Base-by-base conservation (phyloP, 2,797 vertebrate species). In the Melanogrammus aeglefinus region DNA sequence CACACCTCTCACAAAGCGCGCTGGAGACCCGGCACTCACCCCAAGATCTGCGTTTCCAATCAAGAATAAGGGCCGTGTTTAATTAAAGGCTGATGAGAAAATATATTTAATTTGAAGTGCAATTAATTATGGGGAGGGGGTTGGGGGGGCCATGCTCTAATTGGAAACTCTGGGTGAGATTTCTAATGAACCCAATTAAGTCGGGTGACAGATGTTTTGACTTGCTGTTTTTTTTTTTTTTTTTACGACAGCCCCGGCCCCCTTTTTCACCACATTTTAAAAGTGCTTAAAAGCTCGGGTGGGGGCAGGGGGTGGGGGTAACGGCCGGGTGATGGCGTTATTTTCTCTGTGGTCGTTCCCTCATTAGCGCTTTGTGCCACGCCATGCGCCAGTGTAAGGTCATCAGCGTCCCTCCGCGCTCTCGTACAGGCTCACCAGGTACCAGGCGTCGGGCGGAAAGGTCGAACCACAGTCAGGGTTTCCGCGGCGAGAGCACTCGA, bases 41-140 rank as follows among this genome's bases (percentile, higher is more conserved):
- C 93, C 86, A 90, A 93, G 92, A 94, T 92, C 92, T 83, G 90
- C 90, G 90, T 92, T 94, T 96, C 93, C 96, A 96, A 97, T 97
- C 96, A 97, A 93, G 90, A 93, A 92, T 88, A 91, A 95, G 93
- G 87, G 92, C 94, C 93, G 86, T 95, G 93, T 95, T 98, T 98
- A 97, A 99, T 98, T 97, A 96, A 97, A 95, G 94, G 95, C 95
- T 98, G 96, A 97, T 97, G 96, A 97, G 96, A 96, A 99, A 96
- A 96, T 97, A 95, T 96, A 95, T 97, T 98, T 97, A 97, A 98
- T 97, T 97, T 97, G 93, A 95, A 97, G 95, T 95, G 95, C 96
- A 97, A 97, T 98, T 96, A 96, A 98, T 99, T 99, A 97, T 97
- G 95, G 95, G 96, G 95, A 39, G 38, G 38, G 94, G 94, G 44